phyloP scores from a whole-genome alignment of 2,888 invertebrate genomes.

The Pandemis cinnamomeana region DNA sequence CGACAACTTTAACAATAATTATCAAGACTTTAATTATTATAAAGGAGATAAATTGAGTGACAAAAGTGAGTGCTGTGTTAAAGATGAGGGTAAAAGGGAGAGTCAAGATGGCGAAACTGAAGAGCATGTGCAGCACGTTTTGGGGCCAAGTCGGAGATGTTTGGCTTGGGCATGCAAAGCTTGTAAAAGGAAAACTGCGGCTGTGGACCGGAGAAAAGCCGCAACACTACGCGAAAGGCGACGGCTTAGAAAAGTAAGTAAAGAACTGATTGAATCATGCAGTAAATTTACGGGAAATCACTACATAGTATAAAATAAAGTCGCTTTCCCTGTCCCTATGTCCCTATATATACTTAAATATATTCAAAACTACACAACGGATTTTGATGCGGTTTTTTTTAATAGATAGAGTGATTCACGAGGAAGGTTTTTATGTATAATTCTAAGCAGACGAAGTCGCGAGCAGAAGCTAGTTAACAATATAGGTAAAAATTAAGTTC shows the following conservation, averaged over 20 bases:
- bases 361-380: too few relatives aligned
- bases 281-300: too few relatives aligned
- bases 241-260: conserved; percentile 93
- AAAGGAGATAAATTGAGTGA: conserved; percentile 55
- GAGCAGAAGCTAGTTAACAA: too few relatives aligned
- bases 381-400: too few relatives aligned
- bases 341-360: too few relatives aligned
- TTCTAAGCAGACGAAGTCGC: too few relatives aligned
- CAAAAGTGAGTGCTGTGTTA: conserved; percentile 62
- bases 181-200: conserved; percentile 97
- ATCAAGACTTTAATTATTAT: conserved; percentile 59
- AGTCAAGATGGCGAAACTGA: conserved; percentile 51
- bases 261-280: not conserved
- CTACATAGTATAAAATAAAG: too few relatives aligned
- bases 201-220: conserved; percentile 98
- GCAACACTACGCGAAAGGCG: conserved; percentile 97
- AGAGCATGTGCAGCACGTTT: conserved; percentile 78
- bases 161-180: conserved; percentile 99
- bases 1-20: conserved; percentile 56
- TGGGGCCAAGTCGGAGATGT: conserved; percentile 89
- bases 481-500: too few relatives aligned
- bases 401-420: too few relatives aligned
- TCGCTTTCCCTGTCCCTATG: too few relatives aligned
- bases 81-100: conserved; percentile 64
- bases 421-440: too few relatives aligned